phyloP scores from a whole-genome alignment of 2,888 invertebrate species.

The Deroplatys truncata region DNA sequence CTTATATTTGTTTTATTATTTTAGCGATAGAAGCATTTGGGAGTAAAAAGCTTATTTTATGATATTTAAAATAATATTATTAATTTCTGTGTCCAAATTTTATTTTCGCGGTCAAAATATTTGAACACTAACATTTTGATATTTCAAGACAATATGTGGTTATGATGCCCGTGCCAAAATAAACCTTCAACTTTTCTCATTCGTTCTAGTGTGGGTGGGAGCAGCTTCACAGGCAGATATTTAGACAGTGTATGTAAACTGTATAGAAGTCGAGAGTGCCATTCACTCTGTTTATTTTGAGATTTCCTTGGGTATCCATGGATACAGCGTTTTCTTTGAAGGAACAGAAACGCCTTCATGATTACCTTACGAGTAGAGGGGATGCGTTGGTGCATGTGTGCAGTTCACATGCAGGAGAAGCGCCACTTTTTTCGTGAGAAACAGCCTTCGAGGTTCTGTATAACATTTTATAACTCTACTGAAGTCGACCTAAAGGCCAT shows the following conservation, averaged over 20 bases:
- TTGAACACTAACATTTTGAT: too few relatives aligned
- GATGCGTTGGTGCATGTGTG: neutral
- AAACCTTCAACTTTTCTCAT: neutral
- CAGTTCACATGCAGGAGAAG: neutral
- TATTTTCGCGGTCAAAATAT: too few relatives aligned
- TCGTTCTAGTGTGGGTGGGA: neutral
- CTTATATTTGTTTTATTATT: too few relatives aligned
- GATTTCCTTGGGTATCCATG: neutral
- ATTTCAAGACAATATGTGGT: neutral
- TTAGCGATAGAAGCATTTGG: too few relatives aligned
- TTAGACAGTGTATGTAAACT: neutral
- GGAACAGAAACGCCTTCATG: neutral
- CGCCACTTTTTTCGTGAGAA: neutral
- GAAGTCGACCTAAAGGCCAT: too few relatives aligned
- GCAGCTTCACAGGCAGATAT: neutral
- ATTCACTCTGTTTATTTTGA: neutral
- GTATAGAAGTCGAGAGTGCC: neutral
- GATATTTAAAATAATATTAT: too few relatives aligned
- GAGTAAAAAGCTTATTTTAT: too few relatives aligned
- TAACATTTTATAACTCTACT: neutral
- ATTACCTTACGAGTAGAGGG: neutral
- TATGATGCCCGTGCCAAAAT: neutral
- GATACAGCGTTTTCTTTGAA: neutral
- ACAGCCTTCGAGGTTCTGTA: neutral
- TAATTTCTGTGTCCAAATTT: too few relatives aligned